Evolutionary conservation across 2,797 vertebrate species (phyloP), one percentile per base, ranked within the genome.

Genomic region (Melopsittacus undulatus): DNA sequence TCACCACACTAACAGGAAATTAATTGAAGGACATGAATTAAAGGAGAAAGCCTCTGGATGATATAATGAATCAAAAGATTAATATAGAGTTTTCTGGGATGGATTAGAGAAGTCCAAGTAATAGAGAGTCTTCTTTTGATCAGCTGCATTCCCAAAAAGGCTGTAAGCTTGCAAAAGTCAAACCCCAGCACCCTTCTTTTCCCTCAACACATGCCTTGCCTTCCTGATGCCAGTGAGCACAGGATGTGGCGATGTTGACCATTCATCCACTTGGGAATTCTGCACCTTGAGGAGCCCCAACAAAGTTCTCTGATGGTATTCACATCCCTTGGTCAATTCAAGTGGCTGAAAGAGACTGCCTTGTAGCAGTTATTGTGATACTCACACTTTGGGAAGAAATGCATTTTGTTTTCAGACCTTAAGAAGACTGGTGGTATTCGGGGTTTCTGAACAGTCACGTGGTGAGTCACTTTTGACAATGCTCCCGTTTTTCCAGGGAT

Each of bases 311-410:
- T 13, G 63, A n/a, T 13, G 23, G 34, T 7, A 38, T n/a, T 52
- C 19, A 22, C 2, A 11, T 11, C 22, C 3, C 2, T 30, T 11
- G n/a, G 24, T 70, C 48, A 73, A 46, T 20, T 6, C 4, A 57
- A 52, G 43, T 4, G 20, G 9, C 64, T 10, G 7, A 68, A 74
- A 56, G 45, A 45, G 16, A 63, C 4, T 32, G 43, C n/a, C 38
- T 48, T 6, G 2, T 20, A 66, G 27, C 27, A 49, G 8, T 32
- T 89, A 62, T 2, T 0, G 0, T 12, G 13, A 74, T 43, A 75
- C 3, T 67, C 19, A 7, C 11, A 22, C 30, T 82, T 59, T 18
- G 43, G 26, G 27, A 87, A 51, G 36, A 80, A 90, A 83, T 12
- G 12, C 11, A 6, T 51, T 67, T 66, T 66, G 43, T 29, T 88